Percentiles rank a stretch among this genome's conserved stretches.
Conservation (phyloP, 2,888 invertebrate species). For the Pyrrhosoma nymphula region DNA sequence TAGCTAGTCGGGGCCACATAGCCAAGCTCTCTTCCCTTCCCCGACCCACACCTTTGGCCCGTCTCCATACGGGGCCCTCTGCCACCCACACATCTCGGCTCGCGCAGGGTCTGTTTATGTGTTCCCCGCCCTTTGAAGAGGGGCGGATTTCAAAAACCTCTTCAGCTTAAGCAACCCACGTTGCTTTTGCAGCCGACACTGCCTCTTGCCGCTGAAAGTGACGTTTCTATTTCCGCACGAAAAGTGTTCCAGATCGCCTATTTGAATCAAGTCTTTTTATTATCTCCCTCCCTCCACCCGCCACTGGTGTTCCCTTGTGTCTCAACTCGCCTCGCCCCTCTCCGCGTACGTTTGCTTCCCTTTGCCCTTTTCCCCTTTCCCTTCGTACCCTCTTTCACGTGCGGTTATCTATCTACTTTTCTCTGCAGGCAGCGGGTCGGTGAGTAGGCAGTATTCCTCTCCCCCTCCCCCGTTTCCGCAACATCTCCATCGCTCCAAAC, state of each 20-base stretch:
- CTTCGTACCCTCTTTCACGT: neutral
- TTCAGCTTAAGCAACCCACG: neutral
- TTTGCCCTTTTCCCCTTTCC: neutral
- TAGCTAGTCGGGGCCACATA: neutral
- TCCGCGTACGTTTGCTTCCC: neutral
- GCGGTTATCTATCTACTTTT: no score
- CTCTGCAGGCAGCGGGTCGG: no score
- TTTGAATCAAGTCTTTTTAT: constrained; percentile 22
- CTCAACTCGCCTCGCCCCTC: neutral
- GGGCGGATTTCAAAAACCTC: neutral
- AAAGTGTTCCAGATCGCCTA: constrained; percentile 19
- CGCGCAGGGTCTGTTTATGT: neutral
- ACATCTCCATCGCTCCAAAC: neutral
- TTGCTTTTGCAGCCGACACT: neutral
- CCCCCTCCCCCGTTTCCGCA: no score
- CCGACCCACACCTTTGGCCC: neutral
- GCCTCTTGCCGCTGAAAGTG: neutral
- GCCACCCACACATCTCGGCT: neutral
- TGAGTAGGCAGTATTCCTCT: no score
- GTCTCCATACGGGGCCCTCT: no score
- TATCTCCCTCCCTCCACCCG: neutral
- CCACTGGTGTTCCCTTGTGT: no score
- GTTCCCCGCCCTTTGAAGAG: neutral
- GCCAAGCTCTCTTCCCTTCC: neutral
- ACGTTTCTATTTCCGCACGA: constrained; percentile 28